Evolutionary conservation across 2,888 invertebrate species (phyloP).

Genomic region (Phymatocera aterrima): DNA sequence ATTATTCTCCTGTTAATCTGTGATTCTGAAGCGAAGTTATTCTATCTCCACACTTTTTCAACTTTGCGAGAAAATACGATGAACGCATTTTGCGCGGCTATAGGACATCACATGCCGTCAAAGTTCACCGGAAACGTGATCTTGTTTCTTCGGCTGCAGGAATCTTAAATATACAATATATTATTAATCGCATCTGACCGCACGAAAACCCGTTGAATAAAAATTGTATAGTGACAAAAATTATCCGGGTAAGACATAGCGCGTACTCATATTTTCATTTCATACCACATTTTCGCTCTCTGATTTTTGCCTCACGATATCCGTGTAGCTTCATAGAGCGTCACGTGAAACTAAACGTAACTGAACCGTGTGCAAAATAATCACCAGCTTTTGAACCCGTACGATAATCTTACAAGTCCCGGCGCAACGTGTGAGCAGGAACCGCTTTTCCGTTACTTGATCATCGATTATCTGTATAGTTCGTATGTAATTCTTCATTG

Average conservation of each 20-base stretch:
- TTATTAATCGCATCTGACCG: no score
- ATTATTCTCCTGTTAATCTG: no score
- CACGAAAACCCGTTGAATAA: not conserved
- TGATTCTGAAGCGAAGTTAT: constrained; percentile 10
- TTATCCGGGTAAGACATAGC: not conserved
- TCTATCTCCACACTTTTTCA: constrained; percentile 37
- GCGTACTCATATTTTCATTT: not conserved
- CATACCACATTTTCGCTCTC: not conserved
- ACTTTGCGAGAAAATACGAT: constrained; percentile 42
- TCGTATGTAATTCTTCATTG: not conserved
- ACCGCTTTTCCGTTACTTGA: not conserved
- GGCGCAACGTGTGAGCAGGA: not conserved
- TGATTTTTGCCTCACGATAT: constrained; percentile 2
- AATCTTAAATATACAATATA: no score
- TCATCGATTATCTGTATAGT: not conserved
- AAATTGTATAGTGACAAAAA: not conserved
- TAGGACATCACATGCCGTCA: no score
- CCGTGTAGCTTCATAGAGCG: no score
- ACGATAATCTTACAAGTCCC: not conserved
- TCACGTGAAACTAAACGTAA: constrained; percentile 16
- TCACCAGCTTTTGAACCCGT: not conserved
- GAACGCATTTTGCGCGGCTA: constrained; percentile 36
- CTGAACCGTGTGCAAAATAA: constrained; percentile 4
- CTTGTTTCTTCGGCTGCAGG: no score
- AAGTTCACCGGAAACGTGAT: no score